These are phyloP conservation scores for Cyanistes caeruleus DNA, from an alignment of 2,113 vertebrate genomes.

Conservation along the genomic window DNA sequence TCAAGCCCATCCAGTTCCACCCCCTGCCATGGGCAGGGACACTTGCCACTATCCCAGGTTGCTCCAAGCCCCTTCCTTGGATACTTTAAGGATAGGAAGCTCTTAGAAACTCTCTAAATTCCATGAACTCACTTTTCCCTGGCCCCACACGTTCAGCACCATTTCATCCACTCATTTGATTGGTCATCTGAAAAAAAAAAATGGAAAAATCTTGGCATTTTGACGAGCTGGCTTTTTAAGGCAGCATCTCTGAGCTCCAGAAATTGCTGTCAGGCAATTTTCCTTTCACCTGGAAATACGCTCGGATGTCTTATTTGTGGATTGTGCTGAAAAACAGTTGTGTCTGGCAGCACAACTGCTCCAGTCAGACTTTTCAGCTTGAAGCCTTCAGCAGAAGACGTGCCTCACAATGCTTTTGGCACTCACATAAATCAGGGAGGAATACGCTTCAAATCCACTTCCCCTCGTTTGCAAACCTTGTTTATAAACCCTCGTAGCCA, in stretches of 20 bases:
- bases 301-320: not conserved
- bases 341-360: slow-evolving; percentile 27
- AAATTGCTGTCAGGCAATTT: not conserved
- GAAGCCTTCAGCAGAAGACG: slow-evolving; percentile 1
- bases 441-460: not conserved
- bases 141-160: not conserved
- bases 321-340: not conserved
- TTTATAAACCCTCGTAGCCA: not conserved
- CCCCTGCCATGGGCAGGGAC: not conserved
- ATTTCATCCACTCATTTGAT: not conserved
- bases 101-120: not conserved
- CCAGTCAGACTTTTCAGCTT: slow-evolving; percentile 18
- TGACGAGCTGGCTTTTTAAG: not conserved
- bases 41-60: not conserved
- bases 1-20: not conserved
- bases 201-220: not conserved
- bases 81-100: not conserved
- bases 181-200: not conserved
- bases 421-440: not conserved
- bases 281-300: not conserved
- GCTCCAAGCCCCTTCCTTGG: not conserved
- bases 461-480: not conserved
- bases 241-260: not conserved
- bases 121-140: not conserved
- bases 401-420: slow-evolving; percentile 6